Conservation (phyloP, 1,140 invertebrate genomes). For the Gryon sp. region DNA sequence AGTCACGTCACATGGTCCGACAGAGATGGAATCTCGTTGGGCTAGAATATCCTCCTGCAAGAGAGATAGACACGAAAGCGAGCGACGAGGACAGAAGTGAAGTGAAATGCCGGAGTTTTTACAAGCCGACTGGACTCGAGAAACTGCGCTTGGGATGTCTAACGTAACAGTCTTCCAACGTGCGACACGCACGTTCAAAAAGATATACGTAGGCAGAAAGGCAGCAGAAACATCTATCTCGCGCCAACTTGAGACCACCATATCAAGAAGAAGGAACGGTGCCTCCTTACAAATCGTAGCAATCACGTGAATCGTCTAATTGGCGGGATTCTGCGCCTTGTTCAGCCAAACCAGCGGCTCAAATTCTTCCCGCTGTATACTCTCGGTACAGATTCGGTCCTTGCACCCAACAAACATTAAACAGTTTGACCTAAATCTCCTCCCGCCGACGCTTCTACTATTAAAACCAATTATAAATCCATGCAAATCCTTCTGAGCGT, state of each 20-base stretch:
- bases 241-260: no score
- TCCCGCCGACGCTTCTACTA: no score
- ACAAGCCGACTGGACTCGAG: constrained; percentile 46
- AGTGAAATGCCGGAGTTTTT: constrained; percentile 59
- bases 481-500: no score
- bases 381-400: no score
- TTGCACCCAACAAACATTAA: no score
- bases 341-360: background rate
- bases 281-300: constrained; percentile 16
- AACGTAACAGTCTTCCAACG: no score
- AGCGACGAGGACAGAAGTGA: constrained; percentile 29
- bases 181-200: background rate
- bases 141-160: no score
- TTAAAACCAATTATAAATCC: no score
- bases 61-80: constrained; percentile 22
- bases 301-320: constrained; percentile 27
- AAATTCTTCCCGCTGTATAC: no score
- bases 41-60: constrained; percentile 16
- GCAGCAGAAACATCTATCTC: no score
- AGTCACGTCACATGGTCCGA: constrained; percentile 50
- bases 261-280: constrained; percentile 19
- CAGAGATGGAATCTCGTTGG: constrained; percentile 43
- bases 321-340: constrained; percentile 18
- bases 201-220: background rate
- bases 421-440: no score